These are phyloP conservation scores for Ooceraea biroi DNA, from an alignment of 1,140 invertebrate genomes.

Conservation along the genomic window DNA sequence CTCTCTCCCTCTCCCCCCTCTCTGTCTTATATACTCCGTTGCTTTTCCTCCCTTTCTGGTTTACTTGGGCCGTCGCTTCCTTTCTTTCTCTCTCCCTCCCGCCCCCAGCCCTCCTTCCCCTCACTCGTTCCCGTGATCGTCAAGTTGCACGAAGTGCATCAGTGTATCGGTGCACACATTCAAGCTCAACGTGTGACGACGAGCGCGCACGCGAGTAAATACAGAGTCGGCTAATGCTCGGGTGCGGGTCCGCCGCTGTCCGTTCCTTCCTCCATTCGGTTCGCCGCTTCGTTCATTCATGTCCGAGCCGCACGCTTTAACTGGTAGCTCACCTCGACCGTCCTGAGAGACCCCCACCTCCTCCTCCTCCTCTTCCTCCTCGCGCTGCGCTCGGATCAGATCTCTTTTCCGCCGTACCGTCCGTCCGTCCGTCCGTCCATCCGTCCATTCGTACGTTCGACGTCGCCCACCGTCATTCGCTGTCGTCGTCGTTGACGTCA, in stretches of 20 bases:
- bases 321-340: slow-evolving; percentile 59
- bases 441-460: neutral
- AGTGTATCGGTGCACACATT: neutral
- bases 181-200: neutral
- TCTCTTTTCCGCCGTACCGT: slow-evolving; percentile 37
- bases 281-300: slow-evolving; percentile 72
- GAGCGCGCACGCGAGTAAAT: slow-evolving; percentile 37
- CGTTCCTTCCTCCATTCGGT: slow-evolving; percentile 72
- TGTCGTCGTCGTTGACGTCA: slow-evolving; percentile 49
- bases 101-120: too few species aligned
- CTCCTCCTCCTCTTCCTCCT: neutral
- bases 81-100: neutral
- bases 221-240: slow-evolving; percentile 49
- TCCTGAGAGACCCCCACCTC: slow-evolving; percentile 17
- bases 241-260: slow-evolving; percentile 25
- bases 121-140: neutral
- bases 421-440: slow-evolving; percentile 14
- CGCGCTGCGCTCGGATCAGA: slow-evolving; percentile 25
- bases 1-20: slow-evolving; percentile 14
- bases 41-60: neutral
- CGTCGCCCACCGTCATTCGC: too few species aligned
- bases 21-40: neutral
- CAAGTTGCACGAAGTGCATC: neutral
- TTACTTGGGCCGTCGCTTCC: neutral
- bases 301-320: slow-evolving; percentile 68